Conservation (phyloP, 1,140 invertebrate genomes). For the Lerema accius region DNA sequence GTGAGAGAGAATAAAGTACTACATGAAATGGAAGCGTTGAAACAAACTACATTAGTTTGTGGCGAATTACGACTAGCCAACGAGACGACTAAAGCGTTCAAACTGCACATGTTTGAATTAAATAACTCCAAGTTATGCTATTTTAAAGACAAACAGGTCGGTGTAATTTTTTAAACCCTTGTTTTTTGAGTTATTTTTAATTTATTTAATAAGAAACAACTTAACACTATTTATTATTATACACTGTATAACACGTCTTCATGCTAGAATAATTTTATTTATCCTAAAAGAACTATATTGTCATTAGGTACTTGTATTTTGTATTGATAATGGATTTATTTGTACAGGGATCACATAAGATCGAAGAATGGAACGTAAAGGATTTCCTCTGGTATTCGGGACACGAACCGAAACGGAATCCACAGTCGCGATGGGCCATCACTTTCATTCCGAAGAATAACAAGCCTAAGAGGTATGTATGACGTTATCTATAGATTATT, state of each 20-base stretch:
- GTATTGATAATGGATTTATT: no score
- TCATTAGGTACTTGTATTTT: no score
- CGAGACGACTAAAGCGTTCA: slow-evolving; percentile 89
- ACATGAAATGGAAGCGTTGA: slow-evolving; percentile 75
- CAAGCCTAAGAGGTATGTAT: slow-evolving; percentile 86
- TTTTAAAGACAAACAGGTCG: slow-evolving; percentile 90
- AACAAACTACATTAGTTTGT: slow-evolving; percentile 80
- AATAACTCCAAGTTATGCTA: slow-evolving; percentile 89
- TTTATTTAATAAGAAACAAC: no score
- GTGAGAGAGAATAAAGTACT: slow-evolving; percentile 83
- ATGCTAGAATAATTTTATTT: no score
- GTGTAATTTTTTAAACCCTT: slow-evolving; percentile 47
- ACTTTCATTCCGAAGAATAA: slow-evolving; percentile 89
- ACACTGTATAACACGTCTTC: no score
- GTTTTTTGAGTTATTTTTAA: no score
- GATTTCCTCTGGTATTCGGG: slow-evolving; percentile 93
- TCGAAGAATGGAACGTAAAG: slow-evolving; percentile 89
- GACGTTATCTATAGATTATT: no score
- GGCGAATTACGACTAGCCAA: slow-evolving; percentile 92
- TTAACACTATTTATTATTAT: no score
- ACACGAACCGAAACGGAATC: slow-evolving; percentile 90
- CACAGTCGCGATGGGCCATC: slow-evolving; percentile 90
- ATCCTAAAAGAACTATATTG: no score
- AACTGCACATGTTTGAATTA: slow-evolving; percentile 90
- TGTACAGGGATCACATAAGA: slow-evolving; percentile 84